These are phyloP conservation scores for Chrysemys picta DNA, from an alignment of 2,113 vertebrate species.

Conservation along the genomic window DNA sequence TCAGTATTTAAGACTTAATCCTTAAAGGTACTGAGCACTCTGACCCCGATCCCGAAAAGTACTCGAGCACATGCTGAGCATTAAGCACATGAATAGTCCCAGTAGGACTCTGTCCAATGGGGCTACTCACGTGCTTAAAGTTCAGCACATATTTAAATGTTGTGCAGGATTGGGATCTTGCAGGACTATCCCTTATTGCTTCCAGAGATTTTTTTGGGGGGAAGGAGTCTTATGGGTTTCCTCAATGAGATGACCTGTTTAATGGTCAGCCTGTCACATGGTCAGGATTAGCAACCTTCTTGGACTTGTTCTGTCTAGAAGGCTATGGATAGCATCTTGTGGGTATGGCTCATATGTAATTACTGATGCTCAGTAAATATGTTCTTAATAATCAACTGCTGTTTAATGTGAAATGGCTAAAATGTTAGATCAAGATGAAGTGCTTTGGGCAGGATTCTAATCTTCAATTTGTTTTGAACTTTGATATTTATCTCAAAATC, in stretches of 20 bases:
- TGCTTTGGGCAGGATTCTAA: conserved; percentile 43
- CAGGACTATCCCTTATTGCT: conserved; percentile 18
- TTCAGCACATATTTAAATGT: conserved; percentile 59
- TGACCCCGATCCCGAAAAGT: background rate
- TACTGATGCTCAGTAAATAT: conserved; percentile 64
- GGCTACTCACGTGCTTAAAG: conserved; percentile 61
- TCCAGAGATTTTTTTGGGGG: conserved; percentile 27
- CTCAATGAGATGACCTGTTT: conserved; percentile 50
- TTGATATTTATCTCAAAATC: conserved; percentile 19
- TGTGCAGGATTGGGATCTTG: conserved; percentile 16
- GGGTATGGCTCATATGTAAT: conserved; percentile 55
- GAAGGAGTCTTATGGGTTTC: background rate
- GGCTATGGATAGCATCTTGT: conserved; percentile 58
- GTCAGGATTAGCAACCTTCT: conserved; percentile 64
- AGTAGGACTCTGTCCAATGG: conserved; percentile 29
- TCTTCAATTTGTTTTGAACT: conserved; percentile 28
- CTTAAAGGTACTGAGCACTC: conserved; percentile 10
- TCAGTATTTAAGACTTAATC: background rate
- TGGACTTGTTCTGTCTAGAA: conserved; percentile 66
- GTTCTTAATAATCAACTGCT: conserved; percentile 67
- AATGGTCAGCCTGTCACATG: background rate
- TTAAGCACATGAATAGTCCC: conserved; percentile 33
- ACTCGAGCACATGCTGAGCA: background rate
- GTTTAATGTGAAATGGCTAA: conserved; percentile 57
- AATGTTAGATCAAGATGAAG: conserved; percentile 32